Base-by-base conservation (phyloP, 2,888 invertebrate species). In the Mythimna vitellina region DNA sequence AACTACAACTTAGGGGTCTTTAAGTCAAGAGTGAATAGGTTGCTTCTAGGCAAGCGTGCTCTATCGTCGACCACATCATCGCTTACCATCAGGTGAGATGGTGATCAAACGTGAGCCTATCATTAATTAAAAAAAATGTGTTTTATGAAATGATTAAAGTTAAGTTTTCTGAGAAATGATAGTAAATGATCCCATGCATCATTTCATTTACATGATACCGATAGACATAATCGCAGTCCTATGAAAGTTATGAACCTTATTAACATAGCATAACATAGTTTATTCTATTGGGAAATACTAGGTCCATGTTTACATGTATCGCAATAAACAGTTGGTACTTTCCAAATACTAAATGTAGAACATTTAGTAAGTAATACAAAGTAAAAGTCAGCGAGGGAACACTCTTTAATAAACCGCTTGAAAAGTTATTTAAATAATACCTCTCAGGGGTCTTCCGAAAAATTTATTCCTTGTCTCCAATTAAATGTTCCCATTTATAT, bases 401-500 rank as follows among this genome's bases (percentile, higher is more conserved):
- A 57, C 68, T 81, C 83, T 74, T 84, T 76, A 84, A 86, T 78
- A 84, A 65, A 81, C 61, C 62, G 73, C 67, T 81, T 66, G 64
- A 73, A 73, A 65, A 65, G 9, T 60, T 81, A 79, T 86, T 86
- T 86, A 53, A 63, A 74, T 84, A 84, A 82, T 71, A 78, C 60
- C 73, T 75, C 79, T 77, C 75, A 5, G 49, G 76, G 82, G 80
- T 73, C 38, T 66, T 29, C 64, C 22, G 29, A 73, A 80, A 78
- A 76, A 76, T 76, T 1, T 85, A 74, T 83, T 77, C 70, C 65
- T 73, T 81, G 77, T 77, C 84, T 80, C 70, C 70, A 83, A 86
- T 85, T 86, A 85, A 83, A 86, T 83, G 73, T 63, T 38, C 66
- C 77, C 84, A 82, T 88, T 87, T 86, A 75, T 82, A 87, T 88